Base-by-base conservation (phyloP, 2,888 invertebrate genomes). In the Rhopalosiphum nymphaeae region DNA sequence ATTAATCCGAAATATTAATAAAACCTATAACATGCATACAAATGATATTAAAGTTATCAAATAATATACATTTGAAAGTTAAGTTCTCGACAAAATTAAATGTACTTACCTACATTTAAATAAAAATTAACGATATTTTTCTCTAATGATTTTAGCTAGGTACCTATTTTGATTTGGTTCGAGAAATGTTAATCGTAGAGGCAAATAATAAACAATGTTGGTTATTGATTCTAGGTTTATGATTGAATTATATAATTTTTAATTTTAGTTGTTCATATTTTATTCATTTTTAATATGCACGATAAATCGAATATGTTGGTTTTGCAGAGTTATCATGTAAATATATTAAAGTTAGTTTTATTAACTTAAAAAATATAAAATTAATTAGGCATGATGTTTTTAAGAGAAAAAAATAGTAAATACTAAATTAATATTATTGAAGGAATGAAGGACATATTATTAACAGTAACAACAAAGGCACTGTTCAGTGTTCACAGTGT, bases 401-500 rank as follows among this genome's bases (percentile, higher is more conserved):
- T n/a, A 87, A 49, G 21, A 29, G 16, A 36, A 87, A 87, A 49
- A 21, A 88, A 25, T 53, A 25, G 10, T 36, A 36, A 88, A 10
- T 53, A 36, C 21, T 53, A 53, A 88, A 87, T 87, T 53, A 88
- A 36, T 53, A 88, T 56, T 53, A 53, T 53, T 56, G 88, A 88
- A 88, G n/a, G 53, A 88, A 36, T 56, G 88, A 88, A 88, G n/a
- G 53, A 88, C 53, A 36, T 53, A 53, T 42, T 44, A 85, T 44
- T 88, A 78, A 78, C 78, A 78, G 78, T 78, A 36, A 78, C 78
- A 78, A 78, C 78, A 78, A 9, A 78, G 36, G 36, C 21, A 78
- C 88, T 88, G 36, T 88, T 53, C 21, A 78, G 53, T 88, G 36
- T 88, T 53, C 5, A 88, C 36, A 44, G 42, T 89, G 57, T 89